These are phyloP conservation scores for Eumeta japonica DNA, from an alignment of 1,140 invertebrate species.

Conservation along the genomic window DNA sequence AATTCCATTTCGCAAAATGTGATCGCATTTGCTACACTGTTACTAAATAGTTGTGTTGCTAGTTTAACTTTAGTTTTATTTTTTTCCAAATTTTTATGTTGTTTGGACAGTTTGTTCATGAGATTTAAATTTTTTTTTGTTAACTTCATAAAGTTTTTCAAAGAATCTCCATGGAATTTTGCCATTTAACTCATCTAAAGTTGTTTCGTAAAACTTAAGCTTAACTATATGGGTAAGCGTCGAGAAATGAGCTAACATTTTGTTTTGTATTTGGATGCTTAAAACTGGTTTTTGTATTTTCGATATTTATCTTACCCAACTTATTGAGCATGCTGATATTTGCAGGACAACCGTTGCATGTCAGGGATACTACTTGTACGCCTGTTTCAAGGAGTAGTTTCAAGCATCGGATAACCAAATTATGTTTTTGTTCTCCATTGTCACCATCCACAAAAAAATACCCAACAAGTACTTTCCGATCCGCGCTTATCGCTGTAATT, in stretches of 20 bases:
- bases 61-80: conserved; percentile 17
- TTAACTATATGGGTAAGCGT: conserved; percentile 1
- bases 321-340: conserved; percentile 12
- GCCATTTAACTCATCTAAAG: neutral
- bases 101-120: too few relatives aligned
- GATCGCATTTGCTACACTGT: conserved; percentile 5
- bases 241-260: neutral
- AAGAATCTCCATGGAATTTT: too few relatives aligned
- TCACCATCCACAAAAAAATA: conserved; percentile 8
- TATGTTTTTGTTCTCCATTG: conserved; percentile 10
- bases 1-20: too few relatives aligned
- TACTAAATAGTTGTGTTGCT: conserved; percentile 14
- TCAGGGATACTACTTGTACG: conserved; percentile 16
- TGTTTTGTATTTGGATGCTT: neutral
- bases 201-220: neutral
- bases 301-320: conserved; percentile 12
- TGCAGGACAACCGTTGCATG: conserved; percentile 18
- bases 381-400: conserved; percentile 12
- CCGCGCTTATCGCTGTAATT: conserved; percentile 16
- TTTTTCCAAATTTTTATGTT: too few relatives aligned
- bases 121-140: too few relatives aligned
- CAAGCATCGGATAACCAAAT: conserved; percentile 12
- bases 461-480: conserved; percentile 23
- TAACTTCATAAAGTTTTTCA: too few relatives aligned
- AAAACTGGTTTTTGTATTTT: conserved; percentile 1